Conservation (phyloP, 2,113 vertebrate species). For the Octodon degus region DNA sequence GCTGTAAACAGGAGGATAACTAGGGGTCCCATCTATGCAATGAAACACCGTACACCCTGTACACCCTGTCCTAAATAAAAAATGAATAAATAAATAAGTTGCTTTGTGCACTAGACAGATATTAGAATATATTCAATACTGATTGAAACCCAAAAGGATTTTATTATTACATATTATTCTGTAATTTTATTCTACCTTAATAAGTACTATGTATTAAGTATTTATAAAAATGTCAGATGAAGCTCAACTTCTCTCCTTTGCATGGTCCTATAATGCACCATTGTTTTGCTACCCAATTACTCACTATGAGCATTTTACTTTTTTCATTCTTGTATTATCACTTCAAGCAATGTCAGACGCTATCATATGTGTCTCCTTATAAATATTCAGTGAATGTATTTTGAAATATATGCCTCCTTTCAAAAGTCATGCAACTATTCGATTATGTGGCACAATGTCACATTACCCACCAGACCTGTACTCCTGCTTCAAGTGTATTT, state of each 20-base stretch:
- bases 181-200: not conserved
- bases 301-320: not conserved
- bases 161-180: not conserved
- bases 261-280: not conserved
- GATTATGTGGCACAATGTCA: not conserved
- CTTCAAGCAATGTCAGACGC: not conserved
- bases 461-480: not conserved
- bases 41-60: too few relatives aligned
- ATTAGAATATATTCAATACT: not conserved
- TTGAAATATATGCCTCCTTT: not conserved
- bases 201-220: not conserved
- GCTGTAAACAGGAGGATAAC: too few relatives aligned
- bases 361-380: not conserved
- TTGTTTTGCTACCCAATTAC: not conserved
- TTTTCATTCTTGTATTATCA: not conserved
- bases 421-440: too few relatives aligned
- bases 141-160: not conserved
- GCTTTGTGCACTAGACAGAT: not conserved
- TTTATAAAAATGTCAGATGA: not conserved
- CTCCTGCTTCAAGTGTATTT: not conserved
- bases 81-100: not conserved
- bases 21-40: too few relatives aligned
- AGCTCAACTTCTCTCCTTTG: not conserved
- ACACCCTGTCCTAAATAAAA: too few relatives aligned
- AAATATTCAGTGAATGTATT: not conserved